phyloP scores from a whole-genome alignment of 2,797 vertebrate species.

The Sternotherus odoratus region DNA sequence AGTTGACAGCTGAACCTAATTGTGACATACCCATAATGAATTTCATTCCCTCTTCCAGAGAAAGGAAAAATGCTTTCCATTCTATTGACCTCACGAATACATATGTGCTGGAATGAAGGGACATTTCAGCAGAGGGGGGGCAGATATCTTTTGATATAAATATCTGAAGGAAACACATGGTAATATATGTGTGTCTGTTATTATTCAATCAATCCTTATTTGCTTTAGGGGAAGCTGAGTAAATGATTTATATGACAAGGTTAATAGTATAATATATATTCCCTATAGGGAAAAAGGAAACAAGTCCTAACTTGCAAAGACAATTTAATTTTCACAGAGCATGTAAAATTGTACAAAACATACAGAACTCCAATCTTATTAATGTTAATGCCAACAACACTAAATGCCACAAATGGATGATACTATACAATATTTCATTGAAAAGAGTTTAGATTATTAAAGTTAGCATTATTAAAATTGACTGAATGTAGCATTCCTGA shows the following conservation, averaged over 20 bases:
- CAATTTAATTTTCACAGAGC: neutral
- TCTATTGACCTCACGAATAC: accelerated
- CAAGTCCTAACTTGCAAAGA: neutral
- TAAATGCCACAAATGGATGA: neutral
- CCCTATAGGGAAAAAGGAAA: neutral
- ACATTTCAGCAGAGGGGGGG: neutral
- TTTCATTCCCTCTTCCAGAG: neutral
- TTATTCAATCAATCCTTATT: neutral
- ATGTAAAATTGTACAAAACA: neutral
- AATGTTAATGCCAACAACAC: neutral
- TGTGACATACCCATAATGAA: neutral
- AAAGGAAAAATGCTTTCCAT: neutral
- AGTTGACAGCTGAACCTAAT: conserved; percentile 8
- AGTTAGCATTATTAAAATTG: neutral
- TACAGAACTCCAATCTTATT: neutral
- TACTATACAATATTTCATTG: neutral
- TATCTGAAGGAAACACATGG: neutral
- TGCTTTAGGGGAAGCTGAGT: neutral
- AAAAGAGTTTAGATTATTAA: neutral
- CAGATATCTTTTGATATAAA: neutral
- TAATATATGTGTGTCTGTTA: neutral
- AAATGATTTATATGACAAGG: neutral
- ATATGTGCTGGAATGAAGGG: accelerated
- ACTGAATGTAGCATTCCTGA: neutral
- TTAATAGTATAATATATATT: neutral